Conservation (phyloP, 2,113 vertebrate genomes). For the human region DNA sequence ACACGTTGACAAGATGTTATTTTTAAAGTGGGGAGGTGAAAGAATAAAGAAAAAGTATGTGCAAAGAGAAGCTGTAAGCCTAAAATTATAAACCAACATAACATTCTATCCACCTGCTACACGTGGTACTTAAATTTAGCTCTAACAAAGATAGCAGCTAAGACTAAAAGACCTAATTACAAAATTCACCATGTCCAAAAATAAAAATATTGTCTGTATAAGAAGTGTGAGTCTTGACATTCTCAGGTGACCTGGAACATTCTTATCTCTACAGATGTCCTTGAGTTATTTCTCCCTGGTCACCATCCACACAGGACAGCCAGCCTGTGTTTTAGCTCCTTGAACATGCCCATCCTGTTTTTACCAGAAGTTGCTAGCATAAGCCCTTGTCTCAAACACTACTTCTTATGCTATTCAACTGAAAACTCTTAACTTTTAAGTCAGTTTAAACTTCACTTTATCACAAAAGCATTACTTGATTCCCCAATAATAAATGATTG, state of each 20-base stretch:
- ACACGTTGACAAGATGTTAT: not conserved
- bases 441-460: not conserved
- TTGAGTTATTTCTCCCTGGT: not conserved
- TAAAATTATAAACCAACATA: not conserved
- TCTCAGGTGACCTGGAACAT: fast-evolving
- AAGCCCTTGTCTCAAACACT: not conserved
- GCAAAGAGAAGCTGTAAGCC: not conserved
- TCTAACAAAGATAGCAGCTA: not conserved
- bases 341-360: not conserved
- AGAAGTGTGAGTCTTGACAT: not conserved
- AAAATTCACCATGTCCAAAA: not conserved
- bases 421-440: not conserved
- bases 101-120: not conserved
- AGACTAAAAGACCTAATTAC: not conserved
- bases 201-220: not conserved
- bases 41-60: not conserved
- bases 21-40: not conserved
- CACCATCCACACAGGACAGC: fast-evolving
- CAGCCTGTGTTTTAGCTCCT: not conserved
- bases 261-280: not conserved
- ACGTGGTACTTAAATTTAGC: not conserved
- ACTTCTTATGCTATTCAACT: not conserved
- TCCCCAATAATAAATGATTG: not conserved
- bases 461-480: not conserved
- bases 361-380: not conserved